These are phyloP conservation scores for Brachirus orientalis DNA, from an alignment of 2,113 vertebrate genomes.

Conservation along the genomic window DNA sequence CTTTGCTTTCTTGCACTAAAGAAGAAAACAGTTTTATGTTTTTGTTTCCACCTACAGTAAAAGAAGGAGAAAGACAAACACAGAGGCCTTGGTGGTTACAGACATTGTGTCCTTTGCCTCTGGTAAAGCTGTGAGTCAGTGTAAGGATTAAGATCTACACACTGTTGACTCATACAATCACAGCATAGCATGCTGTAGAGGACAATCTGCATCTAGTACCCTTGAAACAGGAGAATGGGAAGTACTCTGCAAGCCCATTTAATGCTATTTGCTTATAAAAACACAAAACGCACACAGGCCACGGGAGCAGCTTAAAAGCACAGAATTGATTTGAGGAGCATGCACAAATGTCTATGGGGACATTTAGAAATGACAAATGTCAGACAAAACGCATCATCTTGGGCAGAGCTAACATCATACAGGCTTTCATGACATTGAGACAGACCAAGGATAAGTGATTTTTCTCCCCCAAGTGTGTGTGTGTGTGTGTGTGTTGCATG, in stretches of 20 bases:
- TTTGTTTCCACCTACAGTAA: conserved; percentile 39
- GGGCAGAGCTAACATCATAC: conserved; percentile 21
- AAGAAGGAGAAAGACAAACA: neutral
- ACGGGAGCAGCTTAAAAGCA: conserved; percentile 36
- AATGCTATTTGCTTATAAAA: conserved; percentile 12
- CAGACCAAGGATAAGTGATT: conserved; percentile 33
- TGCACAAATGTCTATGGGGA: conserved; percentile 24
- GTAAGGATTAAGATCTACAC: conserved; percentile 39
- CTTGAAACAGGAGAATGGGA: conserved; percentile 33
- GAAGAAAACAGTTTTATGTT: conserved; percentile 50
- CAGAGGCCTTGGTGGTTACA: conserved; percentile 35
- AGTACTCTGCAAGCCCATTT: conserved; percentile 12
- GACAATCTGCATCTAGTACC: conserved; percentile 40
- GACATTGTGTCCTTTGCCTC: conserved; percentile 38
- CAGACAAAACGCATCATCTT: conserved; percentile 38
- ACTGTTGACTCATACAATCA: conserved; percentile 29
- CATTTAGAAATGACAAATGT: conserved; percentile 51
- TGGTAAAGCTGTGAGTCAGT: conserved; percentile 37
- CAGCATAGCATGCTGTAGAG: conserved; percentile 16
- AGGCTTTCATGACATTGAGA: conserved; percentile 49
- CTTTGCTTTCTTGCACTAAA: conserved; percentile 25
- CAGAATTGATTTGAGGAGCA: conserved; percentile 36
- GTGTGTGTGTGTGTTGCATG: conserved; percentile 13
- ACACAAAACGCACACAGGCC: conserved; percentile 10
- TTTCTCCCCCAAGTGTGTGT: conserved; percentile 11